A percentile compares a stretch with the other conserved stretches of the same genome.
These are phyloP conservation scores for Drosophila mimica DNA, from an alignment of 2,888 invertebrate genomes.

Conservation along the genomic window DNA sequence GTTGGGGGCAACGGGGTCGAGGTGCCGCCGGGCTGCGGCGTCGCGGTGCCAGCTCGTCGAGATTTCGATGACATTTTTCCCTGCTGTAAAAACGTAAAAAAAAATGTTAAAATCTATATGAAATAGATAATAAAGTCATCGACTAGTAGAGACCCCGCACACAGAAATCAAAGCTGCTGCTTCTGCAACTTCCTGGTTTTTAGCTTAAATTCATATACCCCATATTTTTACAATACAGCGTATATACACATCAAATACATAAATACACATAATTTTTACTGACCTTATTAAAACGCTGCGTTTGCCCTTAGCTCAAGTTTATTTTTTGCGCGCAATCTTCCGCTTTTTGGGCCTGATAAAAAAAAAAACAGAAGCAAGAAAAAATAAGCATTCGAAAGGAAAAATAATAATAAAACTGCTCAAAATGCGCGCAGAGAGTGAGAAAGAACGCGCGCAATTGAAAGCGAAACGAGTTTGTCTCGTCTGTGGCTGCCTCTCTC, in stretches of 20 bases:
- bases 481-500: constrained; percentile 9
- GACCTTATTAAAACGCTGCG: constrained; percentile 48
- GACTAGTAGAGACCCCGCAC: neutral
- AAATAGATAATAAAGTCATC: neutral
- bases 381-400: constrained; percentile 38
- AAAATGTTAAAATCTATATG: neutral
- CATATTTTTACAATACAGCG: neutral
- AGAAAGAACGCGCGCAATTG: constrained; percentile 3
- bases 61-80: constrained; percentile 82
- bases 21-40: constrained; percentile 86
- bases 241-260: constrained; percentile 5
- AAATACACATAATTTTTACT: constrained; percentile 30
- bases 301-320: constrained; percentile 47
- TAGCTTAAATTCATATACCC: neutral
- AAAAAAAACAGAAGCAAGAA: constrained; percentile 66
- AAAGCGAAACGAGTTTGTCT: constrained; percentile 54
- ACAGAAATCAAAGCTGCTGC: neutral
- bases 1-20: constrained; percentile 88
- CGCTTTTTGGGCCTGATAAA: constrained; percentile 61
- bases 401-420: constrained; percentile 42
- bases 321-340: constrained; percentile 71
- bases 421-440: constrained; percentile 36
- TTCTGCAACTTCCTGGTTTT: neutral
- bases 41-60: constrained; percentile 84
- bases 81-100: neutral